Conservation (phyloP, 1,140 invertebrate species). For the Dolichoris vasculosae region DNA sequence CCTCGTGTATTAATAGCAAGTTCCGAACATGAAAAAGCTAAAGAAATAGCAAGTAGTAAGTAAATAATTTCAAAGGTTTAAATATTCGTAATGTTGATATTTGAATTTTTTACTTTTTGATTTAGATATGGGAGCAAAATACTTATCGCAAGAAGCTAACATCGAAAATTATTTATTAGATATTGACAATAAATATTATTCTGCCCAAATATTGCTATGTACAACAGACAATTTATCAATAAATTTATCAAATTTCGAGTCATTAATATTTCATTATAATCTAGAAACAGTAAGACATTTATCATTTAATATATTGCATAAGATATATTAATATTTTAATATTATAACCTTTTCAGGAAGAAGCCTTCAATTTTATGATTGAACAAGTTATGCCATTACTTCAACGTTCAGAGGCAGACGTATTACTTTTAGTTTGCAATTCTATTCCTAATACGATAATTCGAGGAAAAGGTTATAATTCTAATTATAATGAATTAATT, state of each 20-base stretch:
- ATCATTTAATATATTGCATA: not conserved
- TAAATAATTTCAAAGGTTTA: conserved; percentile 37
- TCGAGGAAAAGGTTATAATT: conserved; percentile 62
- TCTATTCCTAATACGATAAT: conserved; percentile 69
- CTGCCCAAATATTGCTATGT: conserved; percentile 76
- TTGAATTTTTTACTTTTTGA: conserved; percentile 64
- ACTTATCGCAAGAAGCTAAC: conserved; percentile 64
- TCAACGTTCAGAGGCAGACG: conserved; percentile 62
- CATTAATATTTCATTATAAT: conserved; percentile 78
- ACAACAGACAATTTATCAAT: conserved; percentile 71
- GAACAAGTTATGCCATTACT: conserved; percentile 61
- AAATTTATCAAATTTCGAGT: conserved; percentile 75
- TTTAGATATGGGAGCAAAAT: conserved; percentile 69
- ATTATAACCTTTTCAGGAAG: conserved; percentile 64
- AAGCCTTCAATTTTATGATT: conserved; percentile 62
- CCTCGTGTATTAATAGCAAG: conserved; percentile 66
- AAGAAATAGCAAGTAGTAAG: conserved; percentile 68
- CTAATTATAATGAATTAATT: conserved; percentile 24
- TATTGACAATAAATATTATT: conserved; percentile 83
- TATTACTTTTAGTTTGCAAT: conserved; percentile 65
- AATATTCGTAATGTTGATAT: conserved; percentile 26
- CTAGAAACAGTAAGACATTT: conserved; percentile 71
- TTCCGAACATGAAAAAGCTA: conserved; percentile 61
- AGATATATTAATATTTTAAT: not conserved
- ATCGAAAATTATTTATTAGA: conserved; percentile 76